Conservation (phyloP, 2,113 vertebrate genomes). For the Rhinogobius similis region DNA sequence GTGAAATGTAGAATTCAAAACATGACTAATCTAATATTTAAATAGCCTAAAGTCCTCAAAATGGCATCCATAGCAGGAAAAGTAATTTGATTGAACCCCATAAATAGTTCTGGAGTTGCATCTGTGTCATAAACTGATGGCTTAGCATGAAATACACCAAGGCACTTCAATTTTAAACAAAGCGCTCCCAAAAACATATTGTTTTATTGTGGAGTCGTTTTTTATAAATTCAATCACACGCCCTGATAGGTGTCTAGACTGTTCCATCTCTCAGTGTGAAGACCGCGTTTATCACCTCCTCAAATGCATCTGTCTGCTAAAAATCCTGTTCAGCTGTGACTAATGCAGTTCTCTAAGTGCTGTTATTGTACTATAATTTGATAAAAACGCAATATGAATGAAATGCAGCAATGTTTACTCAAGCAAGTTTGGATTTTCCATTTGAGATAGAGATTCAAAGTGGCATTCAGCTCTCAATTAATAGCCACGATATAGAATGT, state of each 20-base stretch:
- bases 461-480: neutral
- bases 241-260: constrained; percentile 8
- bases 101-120: neutral
- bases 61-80: neutral
- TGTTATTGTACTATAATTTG: neutral
- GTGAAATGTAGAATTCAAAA: too few relatives aligned
- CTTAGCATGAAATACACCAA: neutral
- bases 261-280: neutral
- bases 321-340: neutral
- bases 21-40: neutral
- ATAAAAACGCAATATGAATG: constrained; percentile 1
- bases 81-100: neutral
- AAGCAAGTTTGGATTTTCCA: neutral
- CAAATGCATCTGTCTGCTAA: constrained; percentile 7
- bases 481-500: neutral
- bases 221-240: constrained; percentile 1
- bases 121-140: neutral
- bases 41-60: neutral
- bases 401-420: neutral
- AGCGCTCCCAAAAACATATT: neutral
- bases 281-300: neutral
- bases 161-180: constrained; percentile 9
- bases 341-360: neutral
- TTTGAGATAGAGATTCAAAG: neutral
- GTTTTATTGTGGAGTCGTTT: neutral